Evolutionary conservation across 1,140 invertebrate species (phyloP).

Genomic region (Achroia grisella): DNA sequence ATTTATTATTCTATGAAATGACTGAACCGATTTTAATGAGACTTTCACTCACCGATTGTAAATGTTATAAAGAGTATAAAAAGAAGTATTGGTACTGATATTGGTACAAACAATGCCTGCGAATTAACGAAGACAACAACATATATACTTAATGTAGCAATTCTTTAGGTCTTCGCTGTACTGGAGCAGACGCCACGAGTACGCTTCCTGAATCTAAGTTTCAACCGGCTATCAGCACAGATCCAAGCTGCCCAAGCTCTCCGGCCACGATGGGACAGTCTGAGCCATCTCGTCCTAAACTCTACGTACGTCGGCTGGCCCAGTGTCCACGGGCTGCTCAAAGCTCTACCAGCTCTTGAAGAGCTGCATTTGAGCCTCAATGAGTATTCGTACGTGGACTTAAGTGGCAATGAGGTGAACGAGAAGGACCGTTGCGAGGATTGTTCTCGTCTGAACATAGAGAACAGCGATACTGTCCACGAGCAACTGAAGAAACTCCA

Average conservation of each 20-base stretch:
- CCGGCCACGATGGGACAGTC: constrained; percentile 76
- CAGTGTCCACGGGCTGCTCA: constrained; percentile 84
- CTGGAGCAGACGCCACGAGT: constrained; percentile 89
- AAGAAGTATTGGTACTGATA: too few species aligned
- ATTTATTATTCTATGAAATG: too few species aligned
- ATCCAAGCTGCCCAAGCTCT: constrained; percentile 71
- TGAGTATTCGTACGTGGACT: constrained; percentile 85
- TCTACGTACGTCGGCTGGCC: constrained; percentile 89
- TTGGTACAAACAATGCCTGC: too few species aligned
- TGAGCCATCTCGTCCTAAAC: constrained; percentile 89
- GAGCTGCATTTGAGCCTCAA: constrained; percentile 94
- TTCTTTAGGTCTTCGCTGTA: constrained; percentile 85
- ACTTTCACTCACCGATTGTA: too few species aligned
- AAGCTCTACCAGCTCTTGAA: constrained; percentile 84
- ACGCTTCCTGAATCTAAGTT: constrained; percentile 92
- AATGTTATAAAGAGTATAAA: too few species aligned
- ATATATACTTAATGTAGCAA: too few species aligned
- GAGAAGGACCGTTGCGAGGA: constrained; percentile 48
- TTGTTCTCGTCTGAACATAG: constrained; percentile 56
- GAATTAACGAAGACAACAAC: too few species aligned
- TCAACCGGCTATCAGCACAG: constrained; percentile 85
- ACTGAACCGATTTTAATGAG: too few species aligned
- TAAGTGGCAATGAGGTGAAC: constrained; percentile 45
- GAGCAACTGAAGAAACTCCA: constrained; percentile 82
- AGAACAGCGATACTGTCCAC: constrained; percentile 81